These are phyloP conservation scores for Oceanodroma leucorhoa DNA, from an alignment of 2,797 vertebrate genomes.

Conservation along the genomic window DNA sequence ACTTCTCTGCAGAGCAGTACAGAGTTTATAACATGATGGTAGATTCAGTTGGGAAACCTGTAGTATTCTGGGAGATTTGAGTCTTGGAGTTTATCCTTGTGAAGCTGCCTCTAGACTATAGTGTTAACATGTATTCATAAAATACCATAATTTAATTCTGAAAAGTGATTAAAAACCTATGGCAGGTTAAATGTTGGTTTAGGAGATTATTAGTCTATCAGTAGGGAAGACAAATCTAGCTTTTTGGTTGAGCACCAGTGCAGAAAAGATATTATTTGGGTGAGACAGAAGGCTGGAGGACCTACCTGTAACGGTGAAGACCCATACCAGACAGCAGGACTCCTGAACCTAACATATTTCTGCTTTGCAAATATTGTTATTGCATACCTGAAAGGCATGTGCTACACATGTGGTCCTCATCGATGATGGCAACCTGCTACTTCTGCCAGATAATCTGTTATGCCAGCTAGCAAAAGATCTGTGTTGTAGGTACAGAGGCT, in stretches of 20 bases:
- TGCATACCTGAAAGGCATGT: rapidly evolving
- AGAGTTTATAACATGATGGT: not conserved
- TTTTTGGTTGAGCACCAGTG: not conserved
- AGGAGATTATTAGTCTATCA: not conserved
- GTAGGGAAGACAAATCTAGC: not conserved
- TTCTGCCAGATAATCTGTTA: not conserved
- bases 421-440: not conserved
- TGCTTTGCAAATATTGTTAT: not conserved
- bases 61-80: not conserved
- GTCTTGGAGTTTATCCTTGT: not conserved
- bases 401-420: not conserved
- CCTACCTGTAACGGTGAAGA: not conserved
- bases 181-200: not conserved
- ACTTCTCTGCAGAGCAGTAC: not conserved
- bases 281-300: not conserved
- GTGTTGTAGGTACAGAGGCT: not conserved
- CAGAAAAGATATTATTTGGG: not conserved
- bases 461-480: not conserved
- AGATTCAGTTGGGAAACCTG: not conserved
- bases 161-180: not conserved
- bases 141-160: not conserved
- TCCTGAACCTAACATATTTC: not conserved
- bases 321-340: not conserved
- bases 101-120: not conserved
- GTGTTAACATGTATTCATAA: not conserved